A percentile compares a stretch with the other conserved stretches of the same genome.
Conservation (phyloP, 1,140 invertebrate genomes). For the Drosophila ficusphila region DNA sequence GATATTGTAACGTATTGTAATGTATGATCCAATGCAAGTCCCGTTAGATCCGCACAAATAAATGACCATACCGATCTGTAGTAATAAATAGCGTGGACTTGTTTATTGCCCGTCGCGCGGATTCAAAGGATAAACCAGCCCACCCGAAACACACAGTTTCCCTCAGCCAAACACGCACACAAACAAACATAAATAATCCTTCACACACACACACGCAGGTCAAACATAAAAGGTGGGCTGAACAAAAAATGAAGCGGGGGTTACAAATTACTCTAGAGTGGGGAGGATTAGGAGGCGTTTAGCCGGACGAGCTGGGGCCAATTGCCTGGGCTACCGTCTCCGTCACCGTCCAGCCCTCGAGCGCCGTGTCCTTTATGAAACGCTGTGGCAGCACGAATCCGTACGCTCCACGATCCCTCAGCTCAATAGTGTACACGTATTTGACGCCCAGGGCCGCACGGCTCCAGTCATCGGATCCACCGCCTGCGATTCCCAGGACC, state of each 20-base stretch:
- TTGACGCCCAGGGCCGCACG: constrained; percentile 91
- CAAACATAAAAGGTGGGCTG: constrained; percentile 5
- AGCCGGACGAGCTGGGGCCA: constrained; percentile 22
- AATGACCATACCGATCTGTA: background rate
- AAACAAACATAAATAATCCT: constrained; percentile 31
- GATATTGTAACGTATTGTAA: too few species aligned
- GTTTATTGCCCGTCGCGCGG: constrained; percentile 29
- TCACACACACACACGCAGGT: constrained; percentile 14
- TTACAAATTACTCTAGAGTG: background rate
- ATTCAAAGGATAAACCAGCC: background rate
- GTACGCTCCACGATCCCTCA: constrained; percentile 93
- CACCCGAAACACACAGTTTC: background rate
- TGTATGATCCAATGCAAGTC: background rate
- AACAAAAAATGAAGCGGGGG: background rate
- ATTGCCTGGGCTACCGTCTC: constrained; percentile 88
- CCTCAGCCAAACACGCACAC: constrained; percentile 4
- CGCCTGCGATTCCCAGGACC: constrained; percentile 90
- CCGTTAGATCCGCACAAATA: background rate
- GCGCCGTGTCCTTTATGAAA: constrained; percentile 91
- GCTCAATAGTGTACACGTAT: constrained; percentile 94
- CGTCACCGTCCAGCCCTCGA: constrained; percentile 92
- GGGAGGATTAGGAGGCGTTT: background rate
- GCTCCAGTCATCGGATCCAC: constrained; percentile 96
- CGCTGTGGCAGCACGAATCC: constrained; percentile 94
- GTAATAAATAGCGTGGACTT: constrained; percentile 39